phyloP scores from a whole-genome alignment of 1,140 invertebrate species.

The Microplitis demolitor region DNA sequence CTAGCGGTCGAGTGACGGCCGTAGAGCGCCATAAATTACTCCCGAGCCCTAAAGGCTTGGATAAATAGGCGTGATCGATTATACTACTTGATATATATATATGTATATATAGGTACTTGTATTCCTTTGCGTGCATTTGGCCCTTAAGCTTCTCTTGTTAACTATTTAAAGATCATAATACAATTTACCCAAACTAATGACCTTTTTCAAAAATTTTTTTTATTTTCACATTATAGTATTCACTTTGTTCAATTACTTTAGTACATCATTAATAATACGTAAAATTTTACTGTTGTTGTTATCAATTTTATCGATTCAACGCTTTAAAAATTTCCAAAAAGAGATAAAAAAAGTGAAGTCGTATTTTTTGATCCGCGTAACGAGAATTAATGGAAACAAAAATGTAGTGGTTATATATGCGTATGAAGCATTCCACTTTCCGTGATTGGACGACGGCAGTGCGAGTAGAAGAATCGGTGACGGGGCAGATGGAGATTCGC shows the following conservation, averaged over 20 bases:
- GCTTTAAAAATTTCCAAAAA: too few relatives aligned
- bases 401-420: neutral
- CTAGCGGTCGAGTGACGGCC: neutral
- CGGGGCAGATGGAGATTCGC: constrained; percentile 54
- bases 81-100: constrained; percentile 2
- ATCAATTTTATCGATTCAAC: too few relatives aligned
- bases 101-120: neutral
- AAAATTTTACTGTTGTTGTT: too few relatives aligned
- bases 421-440: constrained; percentile 46
- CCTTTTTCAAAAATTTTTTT: neutral
- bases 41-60: neutral
- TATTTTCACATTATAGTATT: neutral
- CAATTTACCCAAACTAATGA: too few relatives aligned
- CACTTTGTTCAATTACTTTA: too few relatives aligned
- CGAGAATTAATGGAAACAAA: neutral
- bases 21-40: constrained; percentile 25
- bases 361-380: too few relatives aligned
- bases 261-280: too few relatives aligned
- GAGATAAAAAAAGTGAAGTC: too few relatives aligned
- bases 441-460: constrained; percentile 47
- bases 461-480: constrained; percentile 6
- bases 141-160: constrained; percentile 2
- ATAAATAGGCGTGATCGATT: constrained; percentile 33
- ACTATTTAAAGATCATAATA: constrained; percentile 11
- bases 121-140: neutral